Evolutionary conservation across 2,797 vertebrate genomes (phyloP).

Genomic region (Melopsittacus undulatus): DNA sequence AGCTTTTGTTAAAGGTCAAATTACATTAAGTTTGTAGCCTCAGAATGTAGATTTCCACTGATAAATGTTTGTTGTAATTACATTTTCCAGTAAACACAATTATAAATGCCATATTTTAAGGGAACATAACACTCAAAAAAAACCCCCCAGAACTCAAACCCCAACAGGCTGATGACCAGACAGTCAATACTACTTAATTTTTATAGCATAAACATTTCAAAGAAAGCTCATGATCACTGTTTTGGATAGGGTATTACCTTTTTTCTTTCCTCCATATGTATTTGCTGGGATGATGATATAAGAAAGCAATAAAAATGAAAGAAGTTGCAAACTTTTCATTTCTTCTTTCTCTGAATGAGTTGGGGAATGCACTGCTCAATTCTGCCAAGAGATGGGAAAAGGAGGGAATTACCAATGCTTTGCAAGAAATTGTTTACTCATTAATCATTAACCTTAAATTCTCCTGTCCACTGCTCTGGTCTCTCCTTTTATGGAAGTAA

Average conservation of each 20-base stretch:
- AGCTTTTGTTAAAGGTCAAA: background rate
- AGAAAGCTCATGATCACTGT: background rate
- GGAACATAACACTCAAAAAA: background rate
- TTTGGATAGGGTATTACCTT: constrained; percentile 71
- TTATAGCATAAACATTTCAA: background rate
- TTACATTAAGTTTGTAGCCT: background rate
- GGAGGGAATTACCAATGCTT: constrained; percentile 37
- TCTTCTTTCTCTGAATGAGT: constrained; percentile 15
- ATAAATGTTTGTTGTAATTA: background rate
- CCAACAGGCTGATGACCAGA: background rate
- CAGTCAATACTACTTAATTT: background rate
- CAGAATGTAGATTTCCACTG: background rate
- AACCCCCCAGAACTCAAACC: background rate
- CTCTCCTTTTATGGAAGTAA: constrained; percentile 32
- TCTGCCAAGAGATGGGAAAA: constrained; percentile 61
- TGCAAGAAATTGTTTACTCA: constrained; percentile 34
- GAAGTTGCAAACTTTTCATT: constrained; percentile 63
- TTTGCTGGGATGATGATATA: constrained; percentile 37
- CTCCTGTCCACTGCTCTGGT: background rate
- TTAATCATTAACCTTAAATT: constrained; percentile 80
- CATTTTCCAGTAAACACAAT: background rate
- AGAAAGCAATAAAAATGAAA: constrained; percentile 56
- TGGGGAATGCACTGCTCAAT: constrained; percentile 27
- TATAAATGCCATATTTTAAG: background rate
- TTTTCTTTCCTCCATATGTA: constrained; percentile 43